Evolutionary conservation across 2,888 invertebrate species (phyloP).

Genomic region (Stomorhina lunata): DNA sequence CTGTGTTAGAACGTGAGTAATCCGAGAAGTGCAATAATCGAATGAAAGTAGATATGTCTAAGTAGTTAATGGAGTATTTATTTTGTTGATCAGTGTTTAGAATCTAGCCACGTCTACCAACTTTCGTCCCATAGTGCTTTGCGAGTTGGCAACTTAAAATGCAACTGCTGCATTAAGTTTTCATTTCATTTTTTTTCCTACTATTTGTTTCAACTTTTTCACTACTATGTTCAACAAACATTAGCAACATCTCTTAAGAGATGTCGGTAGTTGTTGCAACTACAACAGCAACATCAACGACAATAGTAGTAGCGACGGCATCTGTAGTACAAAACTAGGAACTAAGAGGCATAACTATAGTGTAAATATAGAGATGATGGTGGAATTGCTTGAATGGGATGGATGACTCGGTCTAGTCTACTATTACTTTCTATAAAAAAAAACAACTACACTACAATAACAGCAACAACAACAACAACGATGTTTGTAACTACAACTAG

Average conservation of each 20-base stretch:
- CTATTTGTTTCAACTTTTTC: background rate
- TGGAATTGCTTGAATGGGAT: constrained; percentile 52
- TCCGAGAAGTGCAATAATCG: too few relatives aligned
- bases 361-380: constrained; percentile 10
- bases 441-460: constrained; percentile 8
- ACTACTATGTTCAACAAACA: constrained; percentile 32
- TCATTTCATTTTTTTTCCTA: background rate
- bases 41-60: too few relatives aligned
- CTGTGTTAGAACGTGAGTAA: too few relatives aligned
- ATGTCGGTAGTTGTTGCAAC: constrained; percentile 48
- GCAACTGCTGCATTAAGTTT: constrained; percentile 37
- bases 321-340: constrained; percentile 22
- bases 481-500: constrained; percentile 17
- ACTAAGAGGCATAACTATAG: constrained; percentile 7
- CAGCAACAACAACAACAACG: constrained; percentile 24
- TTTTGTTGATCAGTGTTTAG: too few relatives aligned
- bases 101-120: too few relatives aligned
- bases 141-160: constrained; percentile 28
- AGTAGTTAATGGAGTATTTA: too few relatives aligned
- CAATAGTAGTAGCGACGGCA: background rate
- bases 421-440: constrained; percentile 57
- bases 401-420: constrained; percentile 63
- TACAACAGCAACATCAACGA: constrained; percentile 22
- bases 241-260: constrained; percentile 54
- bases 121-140: constrained; percentile 12